Base-by-base conservation (phyloP, 1,140 invertebrate species). In the Drosophila punjabiensis region DNA sequence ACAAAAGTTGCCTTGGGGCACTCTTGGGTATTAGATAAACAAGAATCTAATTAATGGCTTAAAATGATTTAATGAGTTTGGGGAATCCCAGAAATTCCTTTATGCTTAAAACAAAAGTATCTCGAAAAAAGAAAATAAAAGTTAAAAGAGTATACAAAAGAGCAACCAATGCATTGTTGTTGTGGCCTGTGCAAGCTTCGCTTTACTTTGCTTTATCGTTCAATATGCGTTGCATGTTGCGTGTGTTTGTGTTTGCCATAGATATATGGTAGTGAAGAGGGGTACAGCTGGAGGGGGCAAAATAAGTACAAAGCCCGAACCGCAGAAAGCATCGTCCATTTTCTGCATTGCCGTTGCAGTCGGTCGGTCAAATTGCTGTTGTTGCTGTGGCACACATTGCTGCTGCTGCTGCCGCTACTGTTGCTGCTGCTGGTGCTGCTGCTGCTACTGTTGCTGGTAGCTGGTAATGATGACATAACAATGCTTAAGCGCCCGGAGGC, bases 401-500 rank as follows among this genome's bases (percentile, higher is more conserved):
- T 76, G 56, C 4, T 67, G 39, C 1, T 68, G 33, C 7, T 56
- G 20, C 4, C 60, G 55, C 16, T 77, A 18, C 16, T 59, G 24
- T 16, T 66, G 35, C 20, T 65, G 48, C 24, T 59, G 59, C 11
- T 53, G 45, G 8, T 65, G 43, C n/a, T 55, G 39, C 39, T 60
- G 52, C n/a, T 67, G 39, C n/a, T 62, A 28, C 37, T 83, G 68
- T 63, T 64, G 68, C 43, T 84, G 63, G 52, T 76, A 64, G 74
- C 84, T 89, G 85, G 85, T 80, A 85, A 88, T 88, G 85, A 89
- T 90, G 86, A 89, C 82, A 90, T 89, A 89, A 90, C 86, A 89
- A 89, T 89, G 86, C 86, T 89, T 76, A 82, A 90, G 87, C 81
- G 87, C 86, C 70, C 85, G 68, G 76, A 68, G 81, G 85, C 84